Percentiles rank a stretch among this genome's conserved stretches.
phyloP scores from a whole-genome alignment of 1,140 invertebrate species.

The Dreissena polymorpha region DNA sequence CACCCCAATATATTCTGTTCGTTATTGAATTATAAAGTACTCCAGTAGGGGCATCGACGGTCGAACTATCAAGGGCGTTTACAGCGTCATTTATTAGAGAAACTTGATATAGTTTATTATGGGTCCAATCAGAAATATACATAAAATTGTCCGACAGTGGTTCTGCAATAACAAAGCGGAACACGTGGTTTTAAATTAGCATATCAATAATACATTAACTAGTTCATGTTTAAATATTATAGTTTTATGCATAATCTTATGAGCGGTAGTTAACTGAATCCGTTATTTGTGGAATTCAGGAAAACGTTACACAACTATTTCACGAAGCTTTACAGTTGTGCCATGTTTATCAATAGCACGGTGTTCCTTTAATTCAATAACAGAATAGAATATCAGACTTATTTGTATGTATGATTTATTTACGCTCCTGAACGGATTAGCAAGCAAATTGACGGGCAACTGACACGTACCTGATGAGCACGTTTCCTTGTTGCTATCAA shows the following conservation, averaged over 20 bases:
- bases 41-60: background rate
- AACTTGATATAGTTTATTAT: constrained; percentile 24
- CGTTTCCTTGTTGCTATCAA: constrained; percentile 10
- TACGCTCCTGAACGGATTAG: background rate
- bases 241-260: no score
- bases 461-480: constrained; percentile 12
- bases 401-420: no score
- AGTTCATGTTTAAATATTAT: no score
- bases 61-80: background rate
- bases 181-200: no score
- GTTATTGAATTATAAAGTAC: constrained; percentile 5
- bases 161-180: background rate
- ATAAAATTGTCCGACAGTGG: constrained; percentile 10
- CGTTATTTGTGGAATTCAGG: no score
- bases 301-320: no score
- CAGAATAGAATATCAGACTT: no score
- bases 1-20: background rate
- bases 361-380: no score
- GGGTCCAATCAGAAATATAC: constrained; percentile 2
- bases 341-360: no score
- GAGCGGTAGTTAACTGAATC: no score
- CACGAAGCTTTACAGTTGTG: no score
- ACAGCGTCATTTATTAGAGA: background rate
- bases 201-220: no score
- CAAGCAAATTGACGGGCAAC: background rate